phyloP scores from a whole-genome alignment of 2,888 invertebrate genomes.

The Epicampocera succincta region DNA sequence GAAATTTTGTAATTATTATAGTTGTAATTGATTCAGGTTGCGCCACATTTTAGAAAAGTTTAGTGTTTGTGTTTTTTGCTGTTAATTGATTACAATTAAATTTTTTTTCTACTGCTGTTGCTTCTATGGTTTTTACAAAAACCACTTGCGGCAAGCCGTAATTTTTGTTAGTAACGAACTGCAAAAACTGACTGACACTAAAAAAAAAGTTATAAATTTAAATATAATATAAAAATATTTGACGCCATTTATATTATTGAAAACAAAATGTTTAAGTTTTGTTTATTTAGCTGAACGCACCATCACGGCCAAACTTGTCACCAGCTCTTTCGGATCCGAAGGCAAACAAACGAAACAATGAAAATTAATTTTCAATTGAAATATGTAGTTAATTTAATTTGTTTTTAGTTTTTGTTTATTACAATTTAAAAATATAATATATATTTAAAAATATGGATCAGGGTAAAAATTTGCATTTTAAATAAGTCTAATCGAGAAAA shows the following conservation, averaged over 20 bases:
- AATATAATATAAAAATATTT: conserved; percentile 7
- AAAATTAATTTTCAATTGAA: conserved; percentile 15
- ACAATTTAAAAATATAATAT: no score
- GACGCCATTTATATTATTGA: conserved; percentile 43
- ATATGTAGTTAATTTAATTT: neutral
- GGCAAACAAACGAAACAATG: neutral
- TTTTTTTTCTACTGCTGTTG: neutral
- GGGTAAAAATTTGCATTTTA: conserved; percentile 37
- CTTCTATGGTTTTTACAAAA: conserved; percentile 1
- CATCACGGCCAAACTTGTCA: conserved; percentile 46
- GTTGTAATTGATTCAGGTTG: conserved; percentile 44
- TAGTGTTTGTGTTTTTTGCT: conserved; percentile 27
- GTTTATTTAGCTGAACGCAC: conserved; percentile 25
- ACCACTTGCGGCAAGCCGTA: conserved; percentile 3
- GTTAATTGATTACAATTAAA: conserved; percentile 52
- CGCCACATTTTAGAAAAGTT: conserved; percentile 32
- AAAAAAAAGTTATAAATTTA: neutral
- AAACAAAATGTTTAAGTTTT: conserved; percentile 26
- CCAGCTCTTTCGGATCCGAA: conserved; percentile 9
- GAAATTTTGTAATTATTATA: conserved; percentile 41
- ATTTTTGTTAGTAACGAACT: neutral
- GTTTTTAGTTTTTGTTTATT: neutral
- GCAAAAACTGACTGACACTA: neutral
- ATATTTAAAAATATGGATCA: conserved; percentile 15
- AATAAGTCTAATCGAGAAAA: conserved; percentile 28